Base-by-base conservation (phyloP, 1,140 invertebrate species). In the Steinernema feltiae region DNA sequence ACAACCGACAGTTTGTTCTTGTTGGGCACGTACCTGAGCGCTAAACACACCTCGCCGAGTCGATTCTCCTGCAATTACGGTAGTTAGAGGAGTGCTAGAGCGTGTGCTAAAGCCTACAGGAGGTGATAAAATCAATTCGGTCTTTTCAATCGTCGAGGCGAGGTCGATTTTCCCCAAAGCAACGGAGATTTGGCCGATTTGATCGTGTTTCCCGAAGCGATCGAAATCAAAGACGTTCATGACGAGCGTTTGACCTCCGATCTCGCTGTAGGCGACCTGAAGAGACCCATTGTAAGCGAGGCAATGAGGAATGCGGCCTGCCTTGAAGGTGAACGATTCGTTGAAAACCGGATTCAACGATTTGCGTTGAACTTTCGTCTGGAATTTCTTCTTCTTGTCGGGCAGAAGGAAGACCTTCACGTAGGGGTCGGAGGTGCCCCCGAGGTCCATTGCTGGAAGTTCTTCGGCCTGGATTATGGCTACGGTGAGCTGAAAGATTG, bases 181-280 rank as follows among this genome's bases (percentile, higher is more conserved):
- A 21, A 91, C 91, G 76, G 91, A 91, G 1, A 94, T 88, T 18
- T 93, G 90, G 1, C 94, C 92, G 15, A 85, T 85, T 73, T 94
- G 89, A 86, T 94, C 93, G 83, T 94, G 92, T 1, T 92, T 89
- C 29, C 92, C 93, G 88, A 94, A 94, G 53, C 93, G 89, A 87
- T 94, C 93, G 87, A 94, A 94, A 87, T 94, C 93, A 85, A 93
- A 94, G 0, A 94, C 91, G 17, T 92, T 93, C 84, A 94, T 93
- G 84, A 94, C 92, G 27, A 85, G 72, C 21, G 85, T 86, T 78
- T 85, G 85, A 24, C 79, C 79, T n/a, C 53, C 80, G 15, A 86
- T 83, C 77, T 86, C 84, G 72, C 76, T 86, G 73, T 74, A 85
- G 15, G 84, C 85, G 17, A 85, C 75, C 84, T 85, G 32, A 75